Base-by-base conservation (phyloP, 92 coral and sea anemone species). In the Galaxea fascicularis region DNA sequence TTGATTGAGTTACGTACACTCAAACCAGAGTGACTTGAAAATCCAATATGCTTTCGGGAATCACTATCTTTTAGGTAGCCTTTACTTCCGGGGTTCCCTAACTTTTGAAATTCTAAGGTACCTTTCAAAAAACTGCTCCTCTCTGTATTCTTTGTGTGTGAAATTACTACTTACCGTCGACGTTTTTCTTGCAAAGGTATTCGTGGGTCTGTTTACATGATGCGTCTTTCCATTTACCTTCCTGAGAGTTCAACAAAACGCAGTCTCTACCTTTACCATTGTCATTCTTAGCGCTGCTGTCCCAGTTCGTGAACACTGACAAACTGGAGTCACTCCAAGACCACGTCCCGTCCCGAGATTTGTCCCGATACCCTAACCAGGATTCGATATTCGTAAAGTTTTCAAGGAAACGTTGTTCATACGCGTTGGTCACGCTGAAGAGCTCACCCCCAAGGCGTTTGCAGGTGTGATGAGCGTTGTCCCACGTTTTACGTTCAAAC, bases 291-390 rank as follows among this genome's bases (percentile, higher is more conserved):
- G 98, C 92, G 53, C 97, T 89, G 81, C 98, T 97, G 79, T 97
- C 98, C 99, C 99, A 97, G 92, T 97, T 92, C 17, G 95, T 97
- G 58, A 94, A 97, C 35, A 97, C 98, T 9, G 95, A 90, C 51
- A 93, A 76, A 62, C 95, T 91, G 1, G 95, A 98, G 68, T 97
- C 99, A 56, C 95, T 93, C 99, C 99, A 97, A 9, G 93, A 80
- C 99, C 99, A 97, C n/a, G 99, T 94, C 10, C 99, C 99, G 65
- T 96, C 99, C 12, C 91, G 83, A 10, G 96, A 93, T 87, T 94
- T 91, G 80, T 97, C 99, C 54, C 98, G 79, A 87, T 94, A 94
- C 25, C 98, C 98, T 39, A 94, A 82, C 98, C 98, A 94, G 1
- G 98, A 92, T 56, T 94, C 98, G 24, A 79, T 87, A 77, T 89